phyloP scores from a whole-genome alignment of 2,113 vertebrate species.

The Cairina moschata region DNA sequence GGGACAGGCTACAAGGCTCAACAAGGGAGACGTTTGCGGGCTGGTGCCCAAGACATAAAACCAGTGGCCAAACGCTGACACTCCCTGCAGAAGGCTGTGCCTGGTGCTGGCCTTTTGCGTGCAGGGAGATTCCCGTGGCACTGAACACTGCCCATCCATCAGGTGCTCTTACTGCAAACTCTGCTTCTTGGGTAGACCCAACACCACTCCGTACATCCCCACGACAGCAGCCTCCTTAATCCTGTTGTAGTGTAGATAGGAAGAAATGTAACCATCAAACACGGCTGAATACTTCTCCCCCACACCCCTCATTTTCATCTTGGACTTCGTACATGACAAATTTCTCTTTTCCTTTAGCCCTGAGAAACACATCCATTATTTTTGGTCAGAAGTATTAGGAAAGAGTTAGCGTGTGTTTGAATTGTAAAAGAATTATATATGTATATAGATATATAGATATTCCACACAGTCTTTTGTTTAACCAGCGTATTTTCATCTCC shows the following conservation, averaged over 20 bases:
- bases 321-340: background rate
- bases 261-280: background rate
- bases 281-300: background rate
- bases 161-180: background rate
- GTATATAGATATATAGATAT: background rate
- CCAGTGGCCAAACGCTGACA: background rate
- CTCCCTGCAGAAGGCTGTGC: background rate
- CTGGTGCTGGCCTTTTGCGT: background rate
- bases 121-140: background rate
- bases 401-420: background rate
- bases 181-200: background rate
- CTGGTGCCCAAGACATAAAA: background rate
- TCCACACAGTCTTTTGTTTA: background rate
- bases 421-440: background rate
- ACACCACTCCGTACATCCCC: background rate
- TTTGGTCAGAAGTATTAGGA: background rate
- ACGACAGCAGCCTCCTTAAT: background rate
- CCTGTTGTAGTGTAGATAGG: background rate
- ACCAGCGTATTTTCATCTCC: background rate
- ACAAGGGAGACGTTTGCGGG: background rate
- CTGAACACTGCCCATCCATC: background rate
- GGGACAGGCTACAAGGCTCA: background rate
- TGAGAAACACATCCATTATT: background rate
- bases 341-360: background rate
- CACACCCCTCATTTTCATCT: background rate